Base-by-base conservation (phyloP, 2,113 vertebrate species). In the Cynocephalus volans region DNA sequence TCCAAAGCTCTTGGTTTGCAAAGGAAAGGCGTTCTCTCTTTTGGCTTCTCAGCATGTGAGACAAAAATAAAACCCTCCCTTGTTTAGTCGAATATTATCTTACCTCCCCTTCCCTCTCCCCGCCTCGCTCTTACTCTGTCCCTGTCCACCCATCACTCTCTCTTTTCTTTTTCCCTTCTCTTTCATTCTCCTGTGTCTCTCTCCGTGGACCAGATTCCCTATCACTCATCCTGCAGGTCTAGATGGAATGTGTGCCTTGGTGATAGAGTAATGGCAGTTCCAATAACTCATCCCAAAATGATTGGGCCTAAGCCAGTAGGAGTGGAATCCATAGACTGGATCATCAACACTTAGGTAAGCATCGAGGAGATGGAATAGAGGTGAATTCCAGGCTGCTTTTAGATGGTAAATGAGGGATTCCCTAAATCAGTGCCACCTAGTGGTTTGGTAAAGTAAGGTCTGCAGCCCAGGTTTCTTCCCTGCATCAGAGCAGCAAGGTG, bases 341-440 rank as follows among this genome's bases (percentile, higher is more conserved):
- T 33, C 64, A 28, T 33, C 41, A 60, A 19, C 62, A 36, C 3
- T 45, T 72, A 23, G 23, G 21, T n/a, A 69, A 70, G 80, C 19
- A 3, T 1, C 3, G 28, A 92, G 58, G 58, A 81, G 24, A 26
- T 15, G 11, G 21, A n/a, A 77, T 31, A 19, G 52, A 13, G 23
- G 14, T 6, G 1, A 54, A 50, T 33, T n/a, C 11, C 45, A 0
- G 11, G 13, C 7, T 11, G 50, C 12, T 58, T 83, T 77, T 14
- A 50, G 18, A 31, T 26, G 72, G 48, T 19, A 13, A 2, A 26
- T 9, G 21, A 24, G 0, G 14, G n/a, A 7, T 0, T 67, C n/a
- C 18, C 62, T 33, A 64, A 58, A 65, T n/a, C 41, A 88, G 11
- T 41, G 79, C 96, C 98, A 90, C 77, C 97, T 97, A 60, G 89